Conservation (phyloP, 2,888 invertebrate species). For the Pseudococcus viburni region DNA sequence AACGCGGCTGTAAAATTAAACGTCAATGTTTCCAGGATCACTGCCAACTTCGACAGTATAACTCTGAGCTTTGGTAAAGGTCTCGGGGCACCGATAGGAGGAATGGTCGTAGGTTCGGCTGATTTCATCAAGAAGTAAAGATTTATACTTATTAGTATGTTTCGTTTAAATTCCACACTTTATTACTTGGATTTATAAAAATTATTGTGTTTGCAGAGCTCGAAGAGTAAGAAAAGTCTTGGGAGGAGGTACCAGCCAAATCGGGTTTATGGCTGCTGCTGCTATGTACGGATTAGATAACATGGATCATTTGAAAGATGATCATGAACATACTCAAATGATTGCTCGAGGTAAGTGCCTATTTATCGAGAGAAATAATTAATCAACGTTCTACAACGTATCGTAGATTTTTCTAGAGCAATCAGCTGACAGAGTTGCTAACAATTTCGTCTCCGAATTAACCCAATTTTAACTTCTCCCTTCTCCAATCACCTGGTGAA, state of each 20-base stretch:
- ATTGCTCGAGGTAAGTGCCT: conserved; percentile 79
- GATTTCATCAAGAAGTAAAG: conserved; percentile 76
- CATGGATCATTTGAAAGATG: conserved; percentile 79
- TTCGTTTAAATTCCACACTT: too few relatives aligned
- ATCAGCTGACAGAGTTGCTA: too few relatives aligned
- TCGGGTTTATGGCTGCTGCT: conserved; percentile 91
- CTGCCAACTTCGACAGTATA: conserved; percentile 83
- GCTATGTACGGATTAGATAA: conserved; percentile 87
- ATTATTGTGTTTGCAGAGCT: conserved; percentile 77
- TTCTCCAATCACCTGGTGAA: too few relatives aligned
- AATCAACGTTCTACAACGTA: not conserved
- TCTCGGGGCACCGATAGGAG: conserved; percentile 90
- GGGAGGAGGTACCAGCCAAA: conserved; percentile 96
- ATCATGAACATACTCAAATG: conserved; percentile 80
- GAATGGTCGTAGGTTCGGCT: conserved; percentile 83
- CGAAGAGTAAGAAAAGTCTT: conserved; percentile 86
- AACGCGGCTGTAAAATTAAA: conserved; percentile 85
- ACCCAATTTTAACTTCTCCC: too few relatives aligned
- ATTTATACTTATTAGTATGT: conserved; percentile 69
- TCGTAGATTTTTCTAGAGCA: too few relatives aligned
- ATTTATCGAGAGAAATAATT: conserved; percentile 68
- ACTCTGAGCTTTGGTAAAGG: conserved; percentile 93
- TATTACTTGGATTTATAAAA: conserved; percentile 74
- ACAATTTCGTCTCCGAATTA: too few relatives aligned
- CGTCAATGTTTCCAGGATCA: conserved; percentile 78